These are phyloP conservation scores for Coenonympha arcania DNA, from an alignment of 2,888 invertebrate genomes.

Conservation along the genomic window DNA sequence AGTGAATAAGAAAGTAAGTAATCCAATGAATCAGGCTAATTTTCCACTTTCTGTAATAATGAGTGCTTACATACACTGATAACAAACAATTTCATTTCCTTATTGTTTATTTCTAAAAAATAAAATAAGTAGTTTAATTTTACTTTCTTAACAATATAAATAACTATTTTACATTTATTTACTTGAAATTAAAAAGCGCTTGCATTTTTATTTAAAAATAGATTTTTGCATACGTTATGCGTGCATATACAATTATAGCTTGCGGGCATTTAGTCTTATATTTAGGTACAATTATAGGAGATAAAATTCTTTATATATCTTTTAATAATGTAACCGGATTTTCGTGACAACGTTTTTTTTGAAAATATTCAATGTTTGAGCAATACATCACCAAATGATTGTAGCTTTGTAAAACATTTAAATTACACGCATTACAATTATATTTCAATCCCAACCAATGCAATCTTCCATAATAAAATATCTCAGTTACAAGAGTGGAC, in stretches of 20 bases:
- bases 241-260: constrained; percentile 67
- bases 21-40: neutral
- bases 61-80: neutral
- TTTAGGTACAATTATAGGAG: constrained; percentile 50
- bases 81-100: neutral
- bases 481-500: constrained; percentile 21
- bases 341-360: constrained; percentile 47
- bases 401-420: constrained; percentile 8
- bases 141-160: neutral
- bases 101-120: neutral
- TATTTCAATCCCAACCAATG: constrained; percentile 10
- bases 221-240: constrained; percentile 34
- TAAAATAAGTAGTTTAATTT: neutral
- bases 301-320: constrained; percentile 49
- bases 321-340: constrained; percentile 41
- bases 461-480: constrained; percentile 14
- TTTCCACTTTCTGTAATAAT: neutral
- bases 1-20: neutral
- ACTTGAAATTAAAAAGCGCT: neutral
- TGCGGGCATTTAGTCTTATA: constrained; percentile 61
- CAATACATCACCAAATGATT: constrained; percentile 36
- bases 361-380: constrained; percentile 43
- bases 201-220: neutral
- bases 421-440: constrained; percentile 1
- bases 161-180: neutral